Evolutionary conservation across 2,797 vertebrate genomes (phyloP).

Genomic region (Thripadectes ignobilis): DNA sequence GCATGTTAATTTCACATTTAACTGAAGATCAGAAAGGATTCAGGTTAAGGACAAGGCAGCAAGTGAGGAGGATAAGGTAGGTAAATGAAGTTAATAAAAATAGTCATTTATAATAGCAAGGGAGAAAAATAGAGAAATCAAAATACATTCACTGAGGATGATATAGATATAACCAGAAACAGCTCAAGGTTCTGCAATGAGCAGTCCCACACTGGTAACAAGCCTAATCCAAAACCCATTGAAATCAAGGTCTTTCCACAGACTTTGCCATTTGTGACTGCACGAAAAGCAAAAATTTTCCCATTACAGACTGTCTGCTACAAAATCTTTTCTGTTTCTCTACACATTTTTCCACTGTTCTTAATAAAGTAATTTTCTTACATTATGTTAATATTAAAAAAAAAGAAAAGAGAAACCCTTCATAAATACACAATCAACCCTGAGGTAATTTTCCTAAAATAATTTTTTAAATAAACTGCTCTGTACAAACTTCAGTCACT

Average conservation of each 20-base stretch:
- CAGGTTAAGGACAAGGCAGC: neutral
- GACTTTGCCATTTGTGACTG: neutral
- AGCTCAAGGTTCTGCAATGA: neutral
- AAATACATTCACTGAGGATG: neutral
- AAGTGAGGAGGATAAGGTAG: neutral
- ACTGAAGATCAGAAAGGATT: neutral
- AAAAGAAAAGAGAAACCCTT: conserved; percentile 26
- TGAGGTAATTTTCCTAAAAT: conserved; percentile 80
- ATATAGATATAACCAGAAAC: neutral
- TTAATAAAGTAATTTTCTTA: conserved; percentile 69
- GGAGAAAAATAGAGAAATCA: neutral
- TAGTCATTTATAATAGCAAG: neutral
- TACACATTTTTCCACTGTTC: conserved; percentile 60
- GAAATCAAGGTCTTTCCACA: conserved; percentile 18
- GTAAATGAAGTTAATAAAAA: neutral
- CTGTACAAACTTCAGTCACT: conserved; percentile 74
- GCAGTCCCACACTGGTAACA: neutral
- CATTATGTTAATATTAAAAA: conserved; percentile 56
- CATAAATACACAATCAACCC: conserved; percentile 73
- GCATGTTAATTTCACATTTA: neutral
- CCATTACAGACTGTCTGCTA: conserved; percentile 24
- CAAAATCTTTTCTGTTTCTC: conserved; percentile 47
- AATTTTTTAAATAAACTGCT: conserved; percentile 71
- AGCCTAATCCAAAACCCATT: neutral
- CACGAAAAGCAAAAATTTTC: conserved; percentile 33